A percentile compares a stretch with the other conserved stretches of the same genome.
phyloP scores from a whole-genome alignment of 2,113 vertebrate species.

The Lichenostomus cassidix region DNA sequence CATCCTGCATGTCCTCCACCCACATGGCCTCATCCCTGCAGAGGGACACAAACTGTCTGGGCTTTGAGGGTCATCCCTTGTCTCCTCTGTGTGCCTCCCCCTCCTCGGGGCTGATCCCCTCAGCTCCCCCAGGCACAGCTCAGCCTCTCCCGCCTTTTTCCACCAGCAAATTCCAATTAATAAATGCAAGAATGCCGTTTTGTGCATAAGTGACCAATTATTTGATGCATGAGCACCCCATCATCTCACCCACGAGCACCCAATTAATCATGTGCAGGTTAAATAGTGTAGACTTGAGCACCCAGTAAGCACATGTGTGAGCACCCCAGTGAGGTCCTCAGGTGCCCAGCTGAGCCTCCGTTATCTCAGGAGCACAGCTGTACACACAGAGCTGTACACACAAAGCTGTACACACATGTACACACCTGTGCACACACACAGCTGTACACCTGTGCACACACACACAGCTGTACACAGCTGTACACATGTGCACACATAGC shows the following conservation, averaged over 20 bases:
- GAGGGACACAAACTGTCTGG: background rate
- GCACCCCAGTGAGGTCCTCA: background rate
- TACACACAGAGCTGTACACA: background rate
- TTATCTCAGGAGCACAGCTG: background rate
- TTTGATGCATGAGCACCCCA: background rate
- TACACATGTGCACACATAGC: background rate
- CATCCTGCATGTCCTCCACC: background rate
- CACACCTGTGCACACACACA: too few relatives aligned
- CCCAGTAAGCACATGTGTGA: fast-evolving
- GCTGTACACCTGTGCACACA: too few relatives aligned
- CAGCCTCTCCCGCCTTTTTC: background rate
- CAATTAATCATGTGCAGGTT: background rate
- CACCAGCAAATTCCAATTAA: background rate
- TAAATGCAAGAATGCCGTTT: background rate
- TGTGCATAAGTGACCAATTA: background rate
- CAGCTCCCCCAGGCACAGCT: background rate
- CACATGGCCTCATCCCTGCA: background rate
- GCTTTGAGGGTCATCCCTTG: background rate
- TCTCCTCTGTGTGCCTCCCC: background rate
- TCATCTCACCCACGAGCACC: background rate
- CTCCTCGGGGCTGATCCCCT: background rate
- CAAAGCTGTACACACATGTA: too few relatives aligned
- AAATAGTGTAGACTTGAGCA: background rate
- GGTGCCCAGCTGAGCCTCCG: fast-evolving
- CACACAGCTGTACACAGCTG: background rate